Percentiles rank a stretch among this genome's conserved stretches.
phyloP scores from a whole-genome alignment of 2,797 vertebrate genomes.

The Sparidentex hasta region DNA sequence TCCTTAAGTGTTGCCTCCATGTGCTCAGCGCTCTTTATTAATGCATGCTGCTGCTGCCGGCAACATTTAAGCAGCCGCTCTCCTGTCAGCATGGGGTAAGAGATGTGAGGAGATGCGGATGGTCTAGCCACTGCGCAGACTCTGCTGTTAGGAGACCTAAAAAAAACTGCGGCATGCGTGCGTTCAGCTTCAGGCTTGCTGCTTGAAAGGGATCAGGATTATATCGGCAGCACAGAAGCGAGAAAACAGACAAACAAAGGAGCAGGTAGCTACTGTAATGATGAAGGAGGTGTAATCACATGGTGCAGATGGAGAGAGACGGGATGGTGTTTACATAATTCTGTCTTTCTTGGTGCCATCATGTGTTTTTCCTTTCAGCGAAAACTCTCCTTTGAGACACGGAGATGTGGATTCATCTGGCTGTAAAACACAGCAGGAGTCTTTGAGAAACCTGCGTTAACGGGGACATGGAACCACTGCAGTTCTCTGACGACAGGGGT shows the following conservation, averaged over 20 bases:
- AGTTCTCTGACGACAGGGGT: background rate
- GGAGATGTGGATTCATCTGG: background rate
- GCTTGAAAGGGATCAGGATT: conserved; percentile 17
- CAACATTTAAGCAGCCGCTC: conserved; percentile 50
- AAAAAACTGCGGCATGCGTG: conserved; percentile 26
- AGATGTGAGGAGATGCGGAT: conserved; percentile 59
- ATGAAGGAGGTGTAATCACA: background rate
- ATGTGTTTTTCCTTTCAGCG: background rate
- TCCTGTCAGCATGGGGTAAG: conserved; percentile 51
- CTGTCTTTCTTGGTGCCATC: background rate
- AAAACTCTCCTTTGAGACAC: background rate
- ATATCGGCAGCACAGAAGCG: background rate
- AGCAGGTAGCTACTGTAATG: background rate
- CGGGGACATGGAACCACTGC: background rate
- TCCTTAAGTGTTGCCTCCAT: conserved; percentile 31
- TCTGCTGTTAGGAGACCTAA: conserved; percentile 19
- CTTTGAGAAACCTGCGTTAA: background rate
- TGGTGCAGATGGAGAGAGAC: background rate
- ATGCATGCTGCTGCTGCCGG: conserved; percentile 68
- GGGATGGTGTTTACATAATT: background rate
- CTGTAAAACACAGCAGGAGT: conserved; percentile 6
- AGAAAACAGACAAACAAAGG: background rate
- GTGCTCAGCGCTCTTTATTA: conserved; percentile 58
- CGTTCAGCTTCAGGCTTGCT: conserved; percentile 26
- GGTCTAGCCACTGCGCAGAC: conserved; percentile 27